Conservation (phyloP, 1,140 invertebrate genomes). For the Rhopalosiphum maidis region DNA sequence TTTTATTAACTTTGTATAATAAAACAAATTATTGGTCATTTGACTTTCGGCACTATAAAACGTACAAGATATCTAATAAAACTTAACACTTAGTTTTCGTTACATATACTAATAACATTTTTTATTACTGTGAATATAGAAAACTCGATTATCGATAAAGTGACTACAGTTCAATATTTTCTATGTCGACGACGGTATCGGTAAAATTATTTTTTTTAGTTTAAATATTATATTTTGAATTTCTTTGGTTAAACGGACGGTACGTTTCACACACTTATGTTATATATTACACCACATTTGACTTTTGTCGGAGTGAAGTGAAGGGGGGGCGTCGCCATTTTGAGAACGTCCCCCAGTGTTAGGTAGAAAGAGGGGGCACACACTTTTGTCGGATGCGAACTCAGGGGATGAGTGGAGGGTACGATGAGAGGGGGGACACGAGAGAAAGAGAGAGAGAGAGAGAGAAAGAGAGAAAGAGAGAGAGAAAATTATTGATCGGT, state of each 20-base stretch:
- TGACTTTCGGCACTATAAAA: neutral
- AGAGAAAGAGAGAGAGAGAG: neutral
- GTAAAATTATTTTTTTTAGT: neutral
- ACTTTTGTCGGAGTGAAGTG: neutral
- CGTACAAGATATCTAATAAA: neutral
- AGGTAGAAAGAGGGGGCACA: slow-evolving; percentile 23
- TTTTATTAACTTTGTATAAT: neutral
- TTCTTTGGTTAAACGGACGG: neutral
- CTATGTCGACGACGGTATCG: neutral
- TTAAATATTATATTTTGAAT: neutral
- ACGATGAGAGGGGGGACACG: neutral
- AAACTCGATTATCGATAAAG: too few species aligned
- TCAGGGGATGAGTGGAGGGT: neutral
- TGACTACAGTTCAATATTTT: neutral
- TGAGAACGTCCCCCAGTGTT: slow-evolving; percentile 13
- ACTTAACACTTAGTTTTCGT: neutral
- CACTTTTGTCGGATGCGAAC: slow-evolving; percentile 44
- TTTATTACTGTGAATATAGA: neutral
- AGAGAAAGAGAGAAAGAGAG: neutral
- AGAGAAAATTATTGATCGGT: slow-evolving; percentile 54
- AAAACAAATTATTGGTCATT: neutral
- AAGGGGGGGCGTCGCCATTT: slow-evolving; percentile 46
- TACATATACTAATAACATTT: neutral
- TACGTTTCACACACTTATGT: neutral
- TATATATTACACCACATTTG: neutral